Percentiles rank a stretch among this genome's conserved stretches.
Conservation (phyloP, 2,888 invertebrate species). For the Ormia ochracea region DNA sequence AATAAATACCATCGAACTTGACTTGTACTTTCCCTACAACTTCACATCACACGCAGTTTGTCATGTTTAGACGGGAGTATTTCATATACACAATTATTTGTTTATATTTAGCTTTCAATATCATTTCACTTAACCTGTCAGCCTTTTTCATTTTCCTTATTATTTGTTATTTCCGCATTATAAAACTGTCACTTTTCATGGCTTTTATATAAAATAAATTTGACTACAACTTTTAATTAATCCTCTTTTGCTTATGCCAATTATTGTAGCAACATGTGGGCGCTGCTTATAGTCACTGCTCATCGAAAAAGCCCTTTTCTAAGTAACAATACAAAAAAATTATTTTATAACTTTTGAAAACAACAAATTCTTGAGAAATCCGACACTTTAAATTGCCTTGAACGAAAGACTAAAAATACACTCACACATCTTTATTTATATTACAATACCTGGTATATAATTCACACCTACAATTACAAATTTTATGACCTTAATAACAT, state of each 20-base stretch:
- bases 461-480: constrained; percentile 63
- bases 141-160: neutral
- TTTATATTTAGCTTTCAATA: neutral
- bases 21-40: too few relatives aligned
- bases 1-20: too few relatives aligned
- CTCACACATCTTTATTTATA: neutral
- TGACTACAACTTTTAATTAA: constrained; percentile 53
- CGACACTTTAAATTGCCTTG: constrained; percentile 47
- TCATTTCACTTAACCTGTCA: constrained; percentile 34
- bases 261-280: constrained; percentile 56
- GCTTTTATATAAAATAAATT: constrained; percentile 6
- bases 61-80: too few relatives aligned
- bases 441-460: constrained; percentile 46
- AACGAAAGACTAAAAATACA: neutral
- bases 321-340: constrained; percentile 14
- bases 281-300: neutral
- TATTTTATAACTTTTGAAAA: constrained; percentile 27
- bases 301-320: constrained; percentile 14
- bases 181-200: constrained; percentile 27
- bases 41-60: too few relatives aligned
- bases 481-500: constrained; percentile 62
- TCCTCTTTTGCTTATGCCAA: constrained; percentile 56
- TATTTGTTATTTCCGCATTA: constrained; percentile 42
- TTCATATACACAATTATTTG: neutral
- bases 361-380: constrained; percentile 49